These are phyloP conservation scores for Albula goreensis DNA, from an alignment of 2,113 vertebrate genomes.

Conservation along the genomic window DNA sequence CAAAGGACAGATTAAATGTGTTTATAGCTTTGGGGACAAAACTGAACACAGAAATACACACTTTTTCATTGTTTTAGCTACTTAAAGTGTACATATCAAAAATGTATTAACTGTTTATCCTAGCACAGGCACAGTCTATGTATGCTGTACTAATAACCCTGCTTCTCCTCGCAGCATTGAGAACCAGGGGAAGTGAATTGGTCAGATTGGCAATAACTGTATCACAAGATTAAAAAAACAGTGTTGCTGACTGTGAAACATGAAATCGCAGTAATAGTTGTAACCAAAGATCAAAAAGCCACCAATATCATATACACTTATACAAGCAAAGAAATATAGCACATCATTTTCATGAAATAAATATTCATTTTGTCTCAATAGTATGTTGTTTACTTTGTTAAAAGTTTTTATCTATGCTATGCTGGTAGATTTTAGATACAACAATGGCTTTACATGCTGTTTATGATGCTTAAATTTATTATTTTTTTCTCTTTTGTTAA, in stretches of 20 bases:
- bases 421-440: constrained; percentile 67
- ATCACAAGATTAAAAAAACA: constrained; percentile 10
- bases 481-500: constrained; percentile 57
- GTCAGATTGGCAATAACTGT: constrained; percentile 28
- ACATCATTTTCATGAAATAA: constrained; percentile 34
- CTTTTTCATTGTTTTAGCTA: constrained; percentile 30
- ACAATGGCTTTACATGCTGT: constrained; percentile 56
- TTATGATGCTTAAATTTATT: constrained; percentile 58
- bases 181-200: constrained; percentile 12
- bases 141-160: constrained; percentile 27
- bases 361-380: constrained; percentile 52
- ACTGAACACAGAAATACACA: constrained; percentile 39
- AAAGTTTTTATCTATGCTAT: constrained; percentile 61
- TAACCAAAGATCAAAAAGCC: constrained; percentile 62
- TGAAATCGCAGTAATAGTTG: constrained; percentile 42
- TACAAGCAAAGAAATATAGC: constrained; percentile 31
- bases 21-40: constrained; percentile 35
- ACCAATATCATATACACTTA: constrained; percentile 39
- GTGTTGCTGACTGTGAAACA: constrained; percentile 41
- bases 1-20: constrained; percentile 37
- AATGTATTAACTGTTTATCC: constrained; percentile 33
- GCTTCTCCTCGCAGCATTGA: constrained; percentile 27
- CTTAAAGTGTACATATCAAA: constrained; percentile 37
- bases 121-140: constrained; percentile 37
- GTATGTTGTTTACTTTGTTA: constrained; percentile 64